Evolutionary conservation across 1,140 invertebrate genomes (phyloP).

Genomic region (Drosophila eugracilis): DNA sequence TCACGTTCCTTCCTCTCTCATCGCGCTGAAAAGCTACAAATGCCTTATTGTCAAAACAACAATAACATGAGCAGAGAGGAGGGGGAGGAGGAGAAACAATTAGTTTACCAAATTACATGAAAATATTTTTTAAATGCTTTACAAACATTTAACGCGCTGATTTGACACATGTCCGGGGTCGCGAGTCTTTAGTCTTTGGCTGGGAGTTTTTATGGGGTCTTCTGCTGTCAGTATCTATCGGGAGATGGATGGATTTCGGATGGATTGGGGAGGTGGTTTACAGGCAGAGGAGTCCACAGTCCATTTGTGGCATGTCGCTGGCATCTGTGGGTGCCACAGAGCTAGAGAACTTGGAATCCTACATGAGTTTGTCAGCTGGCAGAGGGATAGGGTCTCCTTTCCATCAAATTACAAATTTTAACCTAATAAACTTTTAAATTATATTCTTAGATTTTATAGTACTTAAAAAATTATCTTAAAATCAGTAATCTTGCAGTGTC

Average conservation of each 20-base stretch:
- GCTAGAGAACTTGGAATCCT: slow-evolving; percentile 13
- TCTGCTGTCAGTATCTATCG: slow-evolving; percentile 28
- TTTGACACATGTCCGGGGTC: slow-evolving; percentile 69
- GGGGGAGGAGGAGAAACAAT: slow-evolving; percentile 72
- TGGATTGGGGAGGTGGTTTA: slow-evolving; percentile 16
- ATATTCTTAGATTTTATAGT: background rate
- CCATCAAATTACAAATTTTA: too few species aligned
- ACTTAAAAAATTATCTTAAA: background rate
- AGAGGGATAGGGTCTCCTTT: too few species aligned
- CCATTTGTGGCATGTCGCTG: slow-evolving; percentile 79
- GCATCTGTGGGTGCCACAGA: slow-evolving; percentile 40
- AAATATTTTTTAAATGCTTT: slow-evolving; percentile 81
- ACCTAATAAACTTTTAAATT: too few species aligned
- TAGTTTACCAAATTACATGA: slow-evolving; percentile 84
- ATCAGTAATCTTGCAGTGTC: background rate
- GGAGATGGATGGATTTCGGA: slow-evolving; percentile 20
- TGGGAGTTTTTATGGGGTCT: slow-evolving; percentile 40
- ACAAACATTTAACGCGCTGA: slow-evolving; percentile 65
- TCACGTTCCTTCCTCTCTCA: slow-evolving; percentile 27
- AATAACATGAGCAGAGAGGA: slow-evolving; percentile 16
- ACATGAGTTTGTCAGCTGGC: slow-evolving; percentile 6
- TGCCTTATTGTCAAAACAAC: slow-evolving; percentile 83
- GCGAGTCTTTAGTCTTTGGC: slow-evolving; percentile 15
- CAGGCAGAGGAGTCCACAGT: slow-evolving; percentile 36
- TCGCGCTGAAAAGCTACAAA: slow-evolving; percentile 82